Evolutionary conservation across 2,113 vertebrate genomes (phyloP).

Genomic region (Mystacornis crossleyi): DNA sequence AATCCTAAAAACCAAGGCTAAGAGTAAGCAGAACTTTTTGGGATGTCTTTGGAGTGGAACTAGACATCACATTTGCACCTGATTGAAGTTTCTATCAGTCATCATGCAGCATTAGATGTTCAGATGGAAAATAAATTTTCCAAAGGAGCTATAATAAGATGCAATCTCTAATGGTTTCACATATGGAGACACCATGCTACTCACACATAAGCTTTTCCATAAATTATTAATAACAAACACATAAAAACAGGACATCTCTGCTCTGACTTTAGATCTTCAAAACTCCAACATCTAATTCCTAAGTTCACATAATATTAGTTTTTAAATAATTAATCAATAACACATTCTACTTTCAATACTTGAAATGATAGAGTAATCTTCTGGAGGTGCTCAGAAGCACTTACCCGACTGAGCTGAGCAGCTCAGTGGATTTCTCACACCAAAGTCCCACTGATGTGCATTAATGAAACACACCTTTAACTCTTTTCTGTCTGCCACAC

Average conservation of each 20-base stretch:
- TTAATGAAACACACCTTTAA: background rate
- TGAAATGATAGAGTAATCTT: background rate
- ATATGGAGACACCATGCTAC: rapidly evolving
- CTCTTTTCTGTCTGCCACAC: background rate
- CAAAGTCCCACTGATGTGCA: background rate
- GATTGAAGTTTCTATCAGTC: background rate
- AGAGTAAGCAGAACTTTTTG: background rate
- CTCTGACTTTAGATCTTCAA: background rate
- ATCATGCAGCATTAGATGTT: background rate
- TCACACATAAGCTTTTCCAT: background rate
- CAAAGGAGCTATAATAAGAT: background rate
- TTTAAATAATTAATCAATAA: background rate
- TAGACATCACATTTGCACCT: background rate
- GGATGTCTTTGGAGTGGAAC: background rate
- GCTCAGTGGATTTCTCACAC: background rate
- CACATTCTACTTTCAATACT: background rate
- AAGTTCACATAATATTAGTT: background rate
- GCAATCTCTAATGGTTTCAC: background rate
- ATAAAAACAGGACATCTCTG: background rate
- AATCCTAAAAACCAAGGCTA: background rate
- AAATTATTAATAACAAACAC: background rate
- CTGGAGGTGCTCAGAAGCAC: background rate
- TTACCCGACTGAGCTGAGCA: background rate
- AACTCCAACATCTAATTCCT: background rate
- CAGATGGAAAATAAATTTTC: background rate